A percentile compares a stretch with the other conserved stretches of the same genome.
Evolutionary conservation across 2,888 invertebrate genomes (phyloP).

Genomic region (Andrena flavipes): DNA sequence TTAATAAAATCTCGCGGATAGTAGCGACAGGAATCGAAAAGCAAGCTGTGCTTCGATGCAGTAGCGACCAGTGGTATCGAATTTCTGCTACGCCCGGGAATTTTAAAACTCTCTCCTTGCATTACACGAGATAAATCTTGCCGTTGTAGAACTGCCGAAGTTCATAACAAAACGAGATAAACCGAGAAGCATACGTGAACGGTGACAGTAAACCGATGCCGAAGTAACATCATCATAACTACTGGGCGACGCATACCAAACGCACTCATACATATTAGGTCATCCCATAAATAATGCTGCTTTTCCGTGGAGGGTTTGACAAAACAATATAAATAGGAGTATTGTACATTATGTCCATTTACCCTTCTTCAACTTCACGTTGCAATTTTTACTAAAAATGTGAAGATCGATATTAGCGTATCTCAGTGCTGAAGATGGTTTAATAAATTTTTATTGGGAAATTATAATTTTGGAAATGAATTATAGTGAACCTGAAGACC

Average conservation of each 20-base stretch:
- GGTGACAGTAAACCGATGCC: constrained; percentile 38
- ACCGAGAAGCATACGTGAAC: constrained; percentile 32
- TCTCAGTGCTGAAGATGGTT: too few relatives aligned
- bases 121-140: constrained; percentile 48
- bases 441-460: too few relatives aligned
- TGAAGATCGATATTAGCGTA: too few relatives aligned
- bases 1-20: constrained; percentile 3
- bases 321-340: background rate
- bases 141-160: constrained; percentile 31
- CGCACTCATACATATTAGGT: constrained; percentile 15
- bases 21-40: background rate
- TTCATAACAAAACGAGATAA: constrained; percentile 38
- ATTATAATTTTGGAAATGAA: too few relatives aligned
- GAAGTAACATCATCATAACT: constrained; percentile 37
- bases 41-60: constrained; percentile 1
- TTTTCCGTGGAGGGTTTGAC: background rate
- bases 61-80: constrained; percentile 34
- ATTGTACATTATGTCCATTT: background rate
- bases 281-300: background rate
- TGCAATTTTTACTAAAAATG: background rate
- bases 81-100: constrained; percentile 45
- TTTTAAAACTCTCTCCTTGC: constrained; percentile 36
- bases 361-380: background rate
- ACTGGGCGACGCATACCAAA: constrained; percentile 28
- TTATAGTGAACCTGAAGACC: too few relatives aligned